phyloP scores from a whole-genome alignment of 2,797 vertebrate species.

The Gallinago stenura region DNA sequence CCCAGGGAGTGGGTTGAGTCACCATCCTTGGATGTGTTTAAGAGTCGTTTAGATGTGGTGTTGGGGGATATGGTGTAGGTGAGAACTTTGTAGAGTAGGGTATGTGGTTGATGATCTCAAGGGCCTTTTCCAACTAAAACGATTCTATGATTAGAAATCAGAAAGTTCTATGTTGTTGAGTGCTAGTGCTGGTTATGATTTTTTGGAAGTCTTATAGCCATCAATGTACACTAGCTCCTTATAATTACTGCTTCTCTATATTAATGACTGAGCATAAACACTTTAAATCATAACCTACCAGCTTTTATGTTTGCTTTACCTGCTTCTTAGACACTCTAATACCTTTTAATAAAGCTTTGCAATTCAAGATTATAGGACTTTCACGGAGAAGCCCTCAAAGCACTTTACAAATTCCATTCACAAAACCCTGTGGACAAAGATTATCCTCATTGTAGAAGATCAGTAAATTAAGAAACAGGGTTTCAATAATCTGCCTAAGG shows the following conservation, averaged over 20 bases:
- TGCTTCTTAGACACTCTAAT: conserved; percentile 18
- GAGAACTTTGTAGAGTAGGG: too few species aligned
- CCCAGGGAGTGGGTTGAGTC: too few species aligned
- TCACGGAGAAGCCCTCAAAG: conserved; percentile 4
- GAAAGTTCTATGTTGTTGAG: not conserved
- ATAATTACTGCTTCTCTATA: not conserved
- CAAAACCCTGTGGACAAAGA: conserved; percentile 47
- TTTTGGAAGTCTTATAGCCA: not conserved
- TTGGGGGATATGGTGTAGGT: too few species aligned
- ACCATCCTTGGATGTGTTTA: too few species aligned
- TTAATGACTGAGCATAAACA: not conserved
- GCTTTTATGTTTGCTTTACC: conserved; percentile 36
- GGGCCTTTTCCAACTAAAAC: too few species aligned
- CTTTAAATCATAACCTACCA: not conserved
- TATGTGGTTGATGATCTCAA: too few species aligned
- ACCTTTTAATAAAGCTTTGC: conserved; percentile 34
- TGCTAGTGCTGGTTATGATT: not conserved
- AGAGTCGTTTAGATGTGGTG: too few species aligned
- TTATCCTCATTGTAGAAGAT: conserved; percentile 48
- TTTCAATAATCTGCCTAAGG: conserved; percentile 43
- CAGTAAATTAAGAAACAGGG: conserved; percentile 37
- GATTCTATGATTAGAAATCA: not conserved
- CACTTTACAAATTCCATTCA: conserved; percentile 58
- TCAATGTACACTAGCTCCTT: not conserved
- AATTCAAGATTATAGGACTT: conserved; percentile 37